Evolutionary conservation across 2,113 vertebrate species (phyloP), one percentile per base, ranked within the genome.

Genomic region (Aphelocoma coerulescens): DNA sequence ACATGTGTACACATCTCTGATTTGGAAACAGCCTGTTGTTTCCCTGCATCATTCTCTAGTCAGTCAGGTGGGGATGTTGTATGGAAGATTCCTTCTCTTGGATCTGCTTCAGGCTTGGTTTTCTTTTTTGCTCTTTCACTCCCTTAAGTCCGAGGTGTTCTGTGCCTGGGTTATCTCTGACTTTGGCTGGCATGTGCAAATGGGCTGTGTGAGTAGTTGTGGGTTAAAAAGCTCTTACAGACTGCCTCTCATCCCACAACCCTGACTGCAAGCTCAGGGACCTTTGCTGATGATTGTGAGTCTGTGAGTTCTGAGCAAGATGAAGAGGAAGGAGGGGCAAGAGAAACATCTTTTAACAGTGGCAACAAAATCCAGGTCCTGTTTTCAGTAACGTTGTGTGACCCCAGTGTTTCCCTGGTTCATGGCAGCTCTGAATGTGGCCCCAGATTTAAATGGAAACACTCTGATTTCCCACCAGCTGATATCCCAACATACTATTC

Each of bases 401-500:
- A 59, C 69, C 43, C 39, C 69, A 8, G 0, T 5, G 49, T 73
- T 54, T 37, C 77, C 10, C 4, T 24, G 11, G 63, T 33, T 48
- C 30, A 2, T 9, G 74, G 65, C 73, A 84, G 59, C 33, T 77
- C 4, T 33, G 41, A 18, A 21, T 5, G 13, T 21, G 35, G 41
- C 65, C 58, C 37, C 79, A 54, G 46, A 17, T 2, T 59, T 49
- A 11, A 10, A 33, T 7, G 49, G 32, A 18, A 62, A 35, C 9
- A 3, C 10, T 1, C 48, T 12, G 55, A 35, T 43, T 48, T 21
- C 37, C 37, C 37, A 6, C 8, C 48, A 55, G 46, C 41, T 71
- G 74, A 15, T 32, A 33, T 7, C 74, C 51, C 22, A 1, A 1
- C 23, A 1, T 21, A 0, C 18, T 3, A 1, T 20, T 63, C 24